phyloP scores from a whole-genome alignment of 2,113 vertebrate genomes.

The Pollimyrus isidori region DNA sequence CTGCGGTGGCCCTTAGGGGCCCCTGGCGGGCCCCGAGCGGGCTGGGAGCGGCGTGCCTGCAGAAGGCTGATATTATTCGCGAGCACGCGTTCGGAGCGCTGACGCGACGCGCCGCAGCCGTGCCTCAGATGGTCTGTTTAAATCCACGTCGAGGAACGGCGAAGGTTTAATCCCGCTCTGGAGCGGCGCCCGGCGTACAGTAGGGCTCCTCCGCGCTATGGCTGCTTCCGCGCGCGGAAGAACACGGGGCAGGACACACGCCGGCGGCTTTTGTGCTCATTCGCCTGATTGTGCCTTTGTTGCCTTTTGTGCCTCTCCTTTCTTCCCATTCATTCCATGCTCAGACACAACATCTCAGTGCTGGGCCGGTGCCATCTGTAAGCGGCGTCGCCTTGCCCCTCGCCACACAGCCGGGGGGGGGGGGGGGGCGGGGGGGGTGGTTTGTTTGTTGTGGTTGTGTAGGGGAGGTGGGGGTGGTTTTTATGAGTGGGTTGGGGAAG shows the following conservation, averaged over 20 bases:
- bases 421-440: background rate
- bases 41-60: slow-evolving; percentile 49
- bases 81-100: slow-evolving; percentile 38
- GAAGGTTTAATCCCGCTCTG: slow-evolving; percentile 52
- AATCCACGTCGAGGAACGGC: slow-evolving; percentile 35
- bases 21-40: no score
- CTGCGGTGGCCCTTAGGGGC: slow-evolving; percentile 46
- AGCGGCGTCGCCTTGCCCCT: background rate
- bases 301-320: slow-evolving; percentile 50
- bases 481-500: no score
- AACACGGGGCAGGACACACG: slow-evolving; percentile 6
- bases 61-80: slow-evolving; percentile 49
- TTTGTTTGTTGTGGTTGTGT: no score
- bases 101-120: slow-evolving; percentile 49
- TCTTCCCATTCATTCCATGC: slow-evolving; percentile 42
- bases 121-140: slow-evolving; percentile 50
- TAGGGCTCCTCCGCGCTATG: slow-evolving; percentile 29
- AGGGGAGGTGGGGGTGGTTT: no score
- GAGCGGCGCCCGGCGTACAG: slow-evolving; percentile 51
- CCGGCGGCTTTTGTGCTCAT: slow-evolving; percentile 42
- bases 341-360: slow-evolving; percentile 17
- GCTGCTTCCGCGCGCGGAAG: slow-evolving; percentile 1
- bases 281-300: slow-evolving; percentile 47
- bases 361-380: slow-evolving; percentile 4
- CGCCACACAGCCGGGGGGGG: background rate